phyloP scores from a whole-genome alignment of 2,888 invertebrate genomes.

The Schizotus pectinicornis region DNA sequence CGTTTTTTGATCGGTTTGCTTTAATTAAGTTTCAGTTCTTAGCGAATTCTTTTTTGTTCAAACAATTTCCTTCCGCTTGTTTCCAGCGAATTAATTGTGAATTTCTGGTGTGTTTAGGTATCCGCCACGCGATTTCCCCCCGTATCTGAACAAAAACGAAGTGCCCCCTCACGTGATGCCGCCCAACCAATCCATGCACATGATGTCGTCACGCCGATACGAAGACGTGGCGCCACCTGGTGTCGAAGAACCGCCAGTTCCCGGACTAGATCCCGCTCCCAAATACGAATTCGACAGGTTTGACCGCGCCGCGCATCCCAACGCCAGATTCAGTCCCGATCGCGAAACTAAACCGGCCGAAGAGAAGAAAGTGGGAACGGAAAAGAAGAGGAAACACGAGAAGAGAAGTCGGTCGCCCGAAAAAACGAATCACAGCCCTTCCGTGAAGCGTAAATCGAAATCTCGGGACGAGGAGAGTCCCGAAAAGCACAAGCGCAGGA shows the following conservation, averaged over 20 bases:
- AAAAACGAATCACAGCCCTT: conserved; percentile 43
- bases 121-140: conserved; percentile 42
- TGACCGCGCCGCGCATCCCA: conserved; percentile 9
- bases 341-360: conserved; percentile 15
- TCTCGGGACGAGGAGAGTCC: conserved; percentile 52
- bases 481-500: conserved; percentile 51
- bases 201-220: conserved; percentile 48
- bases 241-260: conserved; percentile 68
- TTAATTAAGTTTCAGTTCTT: not conserved
- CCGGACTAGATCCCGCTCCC: conserved; percentile 66
- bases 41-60: not conserved
- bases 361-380: conserved; percentile 12
- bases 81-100: conserved; percentile 20
- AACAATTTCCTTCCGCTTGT: not conserved
- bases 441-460: conserved; percentile 55
- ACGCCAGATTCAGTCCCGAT: not conserved
- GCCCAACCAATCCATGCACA: conserved; percentile 35
- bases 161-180: conserved; percentile 35
- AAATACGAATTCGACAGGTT: conserved; percentile 33
- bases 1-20: not conserved
- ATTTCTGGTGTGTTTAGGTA: conserved; percentile 49
- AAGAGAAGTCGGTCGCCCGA: conserved; percentile 40
- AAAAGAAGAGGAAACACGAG: conserved; percentile 30
- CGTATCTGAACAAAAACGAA: conserved; percentile 34
- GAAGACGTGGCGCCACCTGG: conserved; percentile 69